Evolutionary conservation across 1,140 invertebrate genomes (phyloP).

Genomic region (Drosophila bocqueti): DNA sequence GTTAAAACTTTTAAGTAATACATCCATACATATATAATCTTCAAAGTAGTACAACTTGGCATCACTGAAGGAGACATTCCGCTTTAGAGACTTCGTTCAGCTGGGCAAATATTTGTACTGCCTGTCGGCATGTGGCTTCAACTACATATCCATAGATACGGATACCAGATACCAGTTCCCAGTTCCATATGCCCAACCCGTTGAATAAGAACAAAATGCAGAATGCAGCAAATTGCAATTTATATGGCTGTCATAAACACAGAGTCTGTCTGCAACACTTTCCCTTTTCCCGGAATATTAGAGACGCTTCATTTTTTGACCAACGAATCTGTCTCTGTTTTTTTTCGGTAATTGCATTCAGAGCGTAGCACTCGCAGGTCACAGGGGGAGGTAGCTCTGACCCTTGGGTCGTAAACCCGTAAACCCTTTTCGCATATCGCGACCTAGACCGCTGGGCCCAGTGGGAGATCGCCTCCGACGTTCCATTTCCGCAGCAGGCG

Average conservation of each 20-base stretch:
- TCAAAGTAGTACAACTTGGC: neutral
- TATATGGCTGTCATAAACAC: conserved; percentile 78
- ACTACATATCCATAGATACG: conserved; percentile 18
- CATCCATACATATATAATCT: neutral
- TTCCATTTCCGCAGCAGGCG: conserved; percentile 72
- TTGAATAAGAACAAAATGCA: conserved; percentile 47
- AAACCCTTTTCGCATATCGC: conserved; percentile 46
- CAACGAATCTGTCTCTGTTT: conserved; percentile 31
- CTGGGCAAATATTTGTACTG: conserved; percentile 75
- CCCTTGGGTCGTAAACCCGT: conserved; percentile 27
- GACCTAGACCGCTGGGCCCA: conserved; percentile 44
- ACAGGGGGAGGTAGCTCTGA: conserved; percentile 27
- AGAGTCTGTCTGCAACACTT: conserved; percentile 56
- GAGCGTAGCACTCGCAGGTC: conserved; percentile 61
- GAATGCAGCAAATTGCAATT: conserved; percentile 74
- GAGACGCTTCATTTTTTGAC: conserved; percentile 73
- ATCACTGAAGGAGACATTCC: conserved; percentile 16
- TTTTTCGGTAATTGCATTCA: conserved; percentile 69
- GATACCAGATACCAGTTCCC: conserved; percentile 21
- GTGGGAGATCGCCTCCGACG: conserved; percentile 37
- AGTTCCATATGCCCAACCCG: conserved; percentile 51
- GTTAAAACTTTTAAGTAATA: neutral
- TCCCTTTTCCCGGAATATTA: conserved; percentile 75
- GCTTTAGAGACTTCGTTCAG: conserved; percentile 13
- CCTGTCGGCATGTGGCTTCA: conserved; percentile 66